Conservation (phyloP, 2,113 vertebrate species). For the Mastomys natalensis region DNA sequence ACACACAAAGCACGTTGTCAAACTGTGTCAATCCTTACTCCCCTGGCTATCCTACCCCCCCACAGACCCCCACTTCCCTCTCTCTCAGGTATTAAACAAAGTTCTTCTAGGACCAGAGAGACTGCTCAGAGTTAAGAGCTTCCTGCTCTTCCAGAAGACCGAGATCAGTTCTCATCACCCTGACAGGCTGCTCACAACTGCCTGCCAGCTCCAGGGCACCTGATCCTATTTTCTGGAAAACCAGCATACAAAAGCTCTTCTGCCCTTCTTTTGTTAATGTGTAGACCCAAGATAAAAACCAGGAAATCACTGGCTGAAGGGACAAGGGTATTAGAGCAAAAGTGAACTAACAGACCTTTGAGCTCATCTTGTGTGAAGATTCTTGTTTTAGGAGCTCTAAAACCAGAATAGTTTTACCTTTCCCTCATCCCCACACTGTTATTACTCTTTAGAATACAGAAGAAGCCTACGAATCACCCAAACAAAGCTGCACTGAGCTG, state of each 20-base stretch:
- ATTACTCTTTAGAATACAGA: neutral
- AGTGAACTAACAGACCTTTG: neutral
- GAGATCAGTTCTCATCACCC: neutral
- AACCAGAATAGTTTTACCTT: neutral
- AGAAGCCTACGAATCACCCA: neutral
- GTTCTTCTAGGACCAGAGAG: neutral
- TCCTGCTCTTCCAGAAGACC: neutral
- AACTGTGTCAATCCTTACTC: no score
- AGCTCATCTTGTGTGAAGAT: neutral
- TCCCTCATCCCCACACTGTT: neutral
- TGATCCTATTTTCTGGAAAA: neutral
- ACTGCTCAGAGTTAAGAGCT: neutral
- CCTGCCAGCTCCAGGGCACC: neutral
- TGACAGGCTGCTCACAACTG: neutral
- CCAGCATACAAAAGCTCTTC: neutral
- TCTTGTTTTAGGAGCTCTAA: neutral
- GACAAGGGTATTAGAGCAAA: neutral
- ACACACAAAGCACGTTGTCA: no score
- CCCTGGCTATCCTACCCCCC: neutral
- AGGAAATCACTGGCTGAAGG: neutral
- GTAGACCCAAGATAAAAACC: neutral
- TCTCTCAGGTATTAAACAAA: neutral
- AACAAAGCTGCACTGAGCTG: neutral
- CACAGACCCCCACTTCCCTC: neutral
- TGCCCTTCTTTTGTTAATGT: conserved; percentile 6